Conservation (phyloP, 2,797 vertebrate genomes). For the Falco rusticolus region DNA sequence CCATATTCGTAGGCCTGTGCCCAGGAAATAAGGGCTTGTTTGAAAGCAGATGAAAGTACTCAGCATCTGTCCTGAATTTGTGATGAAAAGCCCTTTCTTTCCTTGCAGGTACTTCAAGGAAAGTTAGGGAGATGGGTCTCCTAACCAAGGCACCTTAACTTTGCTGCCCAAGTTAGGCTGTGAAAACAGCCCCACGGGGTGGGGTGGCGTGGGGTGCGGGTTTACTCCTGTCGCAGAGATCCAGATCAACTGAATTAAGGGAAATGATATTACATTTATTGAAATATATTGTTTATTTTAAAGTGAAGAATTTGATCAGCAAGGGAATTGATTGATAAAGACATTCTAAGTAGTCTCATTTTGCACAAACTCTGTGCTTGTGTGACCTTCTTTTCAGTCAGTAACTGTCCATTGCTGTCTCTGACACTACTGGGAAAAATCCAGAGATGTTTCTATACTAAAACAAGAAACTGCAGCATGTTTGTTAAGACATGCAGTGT, state of each 20-base stretch:
- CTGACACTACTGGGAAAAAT: background rate
- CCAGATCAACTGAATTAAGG: background rate
- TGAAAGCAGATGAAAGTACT: background rate
- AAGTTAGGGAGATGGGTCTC: background rate
- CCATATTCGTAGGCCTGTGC: accelerated
- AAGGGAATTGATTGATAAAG: background rate
- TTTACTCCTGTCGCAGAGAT: background rate
- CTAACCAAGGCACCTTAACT: background rate
- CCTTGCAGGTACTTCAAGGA: background rate
- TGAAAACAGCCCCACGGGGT: background rate
- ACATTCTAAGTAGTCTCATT: background rate
- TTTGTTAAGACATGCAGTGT: constrained; percentile 32
- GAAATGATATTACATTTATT: background rate
- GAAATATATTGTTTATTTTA: background rate
- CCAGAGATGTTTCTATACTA: background rate
- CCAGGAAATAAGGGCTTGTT: background rate
- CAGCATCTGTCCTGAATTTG: background rate
- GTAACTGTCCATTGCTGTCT: background rate
- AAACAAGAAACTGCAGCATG: background rate
- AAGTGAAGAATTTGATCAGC: background rate
- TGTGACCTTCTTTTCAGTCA: background rate
- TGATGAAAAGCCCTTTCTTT: background rate
- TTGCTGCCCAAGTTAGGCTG: background rate
- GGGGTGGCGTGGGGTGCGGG: accelerated
- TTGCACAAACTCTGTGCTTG: background rate